Evolutionary conservation across 2,797 vertebrate species (phyloP), one percentile per base, ranked within the genome.

Genomic region (Spinus pinus): DNA sequence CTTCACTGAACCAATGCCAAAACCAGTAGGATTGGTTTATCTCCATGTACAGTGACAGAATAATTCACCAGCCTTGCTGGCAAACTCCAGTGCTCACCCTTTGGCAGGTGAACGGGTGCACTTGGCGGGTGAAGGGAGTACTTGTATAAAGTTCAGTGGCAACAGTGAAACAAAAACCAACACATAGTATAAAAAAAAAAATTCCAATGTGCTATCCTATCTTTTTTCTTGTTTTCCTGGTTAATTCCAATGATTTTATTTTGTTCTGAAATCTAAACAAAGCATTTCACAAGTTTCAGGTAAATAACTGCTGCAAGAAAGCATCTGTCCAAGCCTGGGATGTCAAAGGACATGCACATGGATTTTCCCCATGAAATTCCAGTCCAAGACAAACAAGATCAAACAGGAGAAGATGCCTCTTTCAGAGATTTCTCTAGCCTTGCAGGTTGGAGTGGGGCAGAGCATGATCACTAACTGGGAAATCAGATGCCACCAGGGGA

Each of bases 231-330:
- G 12, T 4, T 8, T 3, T 14, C 4, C 30, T 24, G 20, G 28
- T 53, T 53, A 81, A 64, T 13, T 3, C 39, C 41, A 91, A 20
- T 73, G 5, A 60, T 87, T 91, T 87, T 66, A 30, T 82, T 92
- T 67, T 90, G 53, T 86, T 81, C 39, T 71, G 39, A 91, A 93
- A 74, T 61, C 72, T 71, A 75, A 81, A 91, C n/a, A 67, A 86
- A 74, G 50, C 6, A 31, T 78, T 88, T 90, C 23, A 20, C 74
- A 87, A 66, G 27, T 56, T 89, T 85, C 41, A 58, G 56, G 10
- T 44, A 30, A 92, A 4, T 39, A 87, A 64, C 7, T 44, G 65
- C 37, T 69, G 33, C 50, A 49, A 72, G 33, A 49, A 16, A 49
- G 56, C 54, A 60, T 33, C 41, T 65, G 58, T 25, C 22, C n/a